Evolutionary conservation across 2,888 invertebrate species (phyloP).

Genomic region (Pachliopta kotzebuea): DNA sequence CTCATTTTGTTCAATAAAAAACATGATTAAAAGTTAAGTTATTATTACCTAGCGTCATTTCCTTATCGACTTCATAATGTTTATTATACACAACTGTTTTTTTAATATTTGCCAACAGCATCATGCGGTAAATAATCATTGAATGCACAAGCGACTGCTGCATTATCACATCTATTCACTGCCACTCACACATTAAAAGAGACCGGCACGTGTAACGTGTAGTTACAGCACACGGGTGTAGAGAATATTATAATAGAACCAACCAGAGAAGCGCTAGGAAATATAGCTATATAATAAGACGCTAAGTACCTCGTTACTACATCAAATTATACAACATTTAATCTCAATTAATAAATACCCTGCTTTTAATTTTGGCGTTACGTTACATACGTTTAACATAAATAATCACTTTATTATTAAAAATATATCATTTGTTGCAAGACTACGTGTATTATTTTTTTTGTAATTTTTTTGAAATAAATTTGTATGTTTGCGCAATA

Average conservation of each 20-base stretch:
- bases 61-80: conserved; percentile 5
- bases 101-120: conserved; percentile 38
- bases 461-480: too few relatives aligned
- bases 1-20: too few relatives aligned
- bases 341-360: not conserved
- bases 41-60: conserved; percentile 1
- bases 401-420: too few relatives aligned
- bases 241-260: conserved; percentile 31
- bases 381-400: too few relatives aligned
- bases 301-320: conserved; percentile 22
- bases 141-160: conserved; percentile 33
- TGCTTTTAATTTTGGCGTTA: too few relatives aligned
- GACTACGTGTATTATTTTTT: too few relatives aligned
- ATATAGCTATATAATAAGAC: conserved; percentile 29
- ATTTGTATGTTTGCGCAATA: not conserved
- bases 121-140: conserved; percentile 38
- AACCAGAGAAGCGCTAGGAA: conserved; percentile 29
- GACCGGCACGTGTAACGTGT: conserved; percentile 50
- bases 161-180: conserved; percentile 36
- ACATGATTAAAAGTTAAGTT: not conserved
- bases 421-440: too few relatives aligned
- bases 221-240: conserved; percentile 33
- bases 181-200: conserved; percentile 43
- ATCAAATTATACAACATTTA: not conserved
- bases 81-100: conserved; percentile 27